Conservation (phyloP, 2,113 vertebrate species). For the Pandion haliaetus region DNA sequence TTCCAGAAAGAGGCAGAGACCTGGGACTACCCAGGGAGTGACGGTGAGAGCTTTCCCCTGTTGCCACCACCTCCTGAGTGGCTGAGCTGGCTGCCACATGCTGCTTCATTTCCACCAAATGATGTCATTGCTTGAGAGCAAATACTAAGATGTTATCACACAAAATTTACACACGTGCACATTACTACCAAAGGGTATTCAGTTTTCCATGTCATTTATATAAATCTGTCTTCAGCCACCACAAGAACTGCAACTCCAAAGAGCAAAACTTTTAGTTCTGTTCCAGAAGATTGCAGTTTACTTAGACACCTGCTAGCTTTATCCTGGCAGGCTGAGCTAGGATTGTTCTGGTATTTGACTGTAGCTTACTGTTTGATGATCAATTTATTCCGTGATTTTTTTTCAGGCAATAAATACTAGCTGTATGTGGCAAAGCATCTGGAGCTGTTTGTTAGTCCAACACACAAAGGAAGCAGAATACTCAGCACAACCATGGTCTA, state of each 20-base stretch:
- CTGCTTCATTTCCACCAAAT: not conserved
- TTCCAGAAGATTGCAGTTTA: not conserved
- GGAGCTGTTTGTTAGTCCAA: constrained; percentile 1
- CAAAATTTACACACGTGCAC: not conserved
- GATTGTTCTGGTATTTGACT: not conserved
- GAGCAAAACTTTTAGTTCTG: not conserved
- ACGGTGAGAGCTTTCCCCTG: not conserved
- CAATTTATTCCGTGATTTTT: not conserved
- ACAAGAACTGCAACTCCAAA: not conserved
- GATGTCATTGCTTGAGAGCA: not conserved
- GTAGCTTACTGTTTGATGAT: not conserved
- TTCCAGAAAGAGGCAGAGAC: not conserved
- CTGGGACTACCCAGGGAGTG: not conserved
- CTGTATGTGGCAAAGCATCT: constrained; percentile 7
- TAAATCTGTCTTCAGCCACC: not conserved
- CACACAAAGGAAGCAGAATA: not conserved
- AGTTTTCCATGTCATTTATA: not conserved
- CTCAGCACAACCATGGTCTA: not conserved
- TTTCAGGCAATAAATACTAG: not conserved
- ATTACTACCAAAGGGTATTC: not conserved
- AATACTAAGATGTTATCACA: not conserved
- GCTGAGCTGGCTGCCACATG: not conserved
- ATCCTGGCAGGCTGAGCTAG: not conserved
- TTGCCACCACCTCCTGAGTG: not conserved
- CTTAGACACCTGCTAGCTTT: not conserved